A percentile compares a stretch with the other conserved stretches of the same genome.
Conservation (phyloP, 53 echinoderm and acorn worm genomes). For the Mesocentrotus franciscanus region DNA sequence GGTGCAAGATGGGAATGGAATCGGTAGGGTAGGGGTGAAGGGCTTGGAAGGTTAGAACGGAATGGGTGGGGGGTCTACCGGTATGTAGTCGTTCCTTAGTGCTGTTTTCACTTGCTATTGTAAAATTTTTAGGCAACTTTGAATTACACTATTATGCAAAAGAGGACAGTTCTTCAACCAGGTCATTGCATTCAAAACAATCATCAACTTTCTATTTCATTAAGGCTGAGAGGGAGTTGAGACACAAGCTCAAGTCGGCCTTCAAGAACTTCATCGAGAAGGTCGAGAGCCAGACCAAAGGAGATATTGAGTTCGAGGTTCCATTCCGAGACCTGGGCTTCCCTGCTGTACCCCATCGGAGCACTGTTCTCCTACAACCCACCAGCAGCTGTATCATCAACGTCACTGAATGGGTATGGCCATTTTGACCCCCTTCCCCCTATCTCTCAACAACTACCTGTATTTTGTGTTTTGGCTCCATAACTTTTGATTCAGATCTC, state of each 20-base stretch:
- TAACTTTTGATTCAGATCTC: too few relatives aligned
- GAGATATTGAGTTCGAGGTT: conserved; percentile 96
- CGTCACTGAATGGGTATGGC: conserved; percentile 95
- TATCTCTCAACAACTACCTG: background rate
- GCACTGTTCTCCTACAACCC: conserved; percentile 91
- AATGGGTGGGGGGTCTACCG: background rate
- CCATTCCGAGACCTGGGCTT: conserved; percentile 97
- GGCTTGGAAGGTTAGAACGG: background rate
- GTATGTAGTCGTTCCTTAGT: too few relatives aligned
- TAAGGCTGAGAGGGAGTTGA: conserved; percentile 91
- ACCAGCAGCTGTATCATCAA: conserved; percentile 96
- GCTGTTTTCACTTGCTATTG: too few relatives aligned
- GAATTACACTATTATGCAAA: too few relatives aligned
- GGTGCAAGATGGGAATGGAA: too few relatives aligned
- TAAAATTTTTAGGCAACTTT: too few relatives aligned
- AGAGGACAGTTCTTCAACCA: too few relatives aligned
- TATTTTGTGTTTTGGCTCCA: too few relatives aligned
- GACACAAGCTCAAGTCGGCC: conserved; percentile 97
- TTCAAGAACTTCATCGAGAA: conserved; percentile 99
- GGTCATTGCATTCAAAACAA: too few relatives aligned
- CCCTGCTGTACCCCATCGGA: conserved; percentile 97
- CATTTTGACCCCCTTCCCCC: too few relatives aligned
- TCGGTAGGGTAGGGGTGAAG: too few relatives aligned
- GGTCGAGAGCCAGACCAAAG: conserved; percentile 92
- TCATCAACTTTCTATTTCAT: background rate